These are phyloP conservation scores for Squalus acanthias DNA, from an alignment of 2,797 vertebrate species.

Conservation along the genomic window DNA sequence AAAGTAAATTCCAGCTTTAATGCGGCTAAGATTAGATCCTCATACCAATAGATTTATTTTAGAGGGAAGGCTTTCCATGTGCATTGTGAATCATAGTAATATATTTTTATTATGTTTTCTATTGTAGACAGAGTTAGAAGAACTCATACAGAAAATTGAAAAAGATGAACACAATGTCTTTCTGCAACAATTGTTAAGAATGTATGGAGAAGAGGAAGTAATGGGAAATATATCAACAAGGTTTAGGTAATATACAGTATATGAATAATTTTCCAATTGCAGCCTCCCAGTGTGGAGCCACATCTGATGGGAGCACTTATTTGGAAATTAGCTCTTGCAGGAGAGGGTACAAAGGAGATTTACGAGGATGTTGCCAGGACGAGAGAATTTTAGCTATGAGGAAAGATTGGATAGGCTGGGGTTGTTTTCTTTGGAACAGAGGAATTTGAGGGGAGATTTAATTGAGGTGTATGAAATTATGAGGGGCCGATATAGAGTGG, in stretches of 20 bases:
- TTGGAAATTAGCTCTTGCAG: not conserved
- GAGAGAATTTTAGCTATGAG: too few species aligned
- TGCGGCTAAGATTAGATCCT: not conserved
- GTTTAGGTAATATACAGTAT: constrained; percentile 2
- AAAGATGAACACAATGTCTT: constrained; percentile 19
- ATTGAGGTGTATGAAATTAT: too few species aligned
- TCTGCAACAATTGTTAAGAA: not conserved
- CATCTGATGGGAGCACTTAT: not conserved
- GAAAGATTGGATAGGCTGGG: too few species aligned
- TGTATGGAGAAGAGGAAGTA: constrained; percentile 26
- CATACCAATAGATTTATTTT: not conserved
- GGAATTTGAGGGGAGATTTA: too few species aligned
- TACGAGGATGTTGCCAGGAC: too few species aligned
- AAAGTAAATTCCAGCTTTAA: not conserved
- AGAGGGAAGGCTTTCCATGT: not conserved
- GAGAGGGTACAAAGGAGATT: too few species aligned
- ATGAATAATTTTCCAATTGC: not conserved
- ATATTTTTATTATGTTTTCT: not conserved
- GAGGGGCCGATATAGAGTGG: too few species aligned
- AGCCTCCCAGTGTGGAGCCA: not conserved
- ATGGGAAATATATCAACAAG: constrained; percentile 22
- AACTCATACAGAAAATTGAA: constrained; percentile 8
- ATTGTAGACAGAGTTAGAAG: not conserved
- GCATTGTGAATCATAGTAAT: not conserved
- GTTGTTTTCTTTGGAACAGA: too few species aligned